These are phyloP conservation scores for Melipona bicolor DNA, from an alignment of 2,888 invertebrate genomes.

Conservation along the genomic window DNA sequence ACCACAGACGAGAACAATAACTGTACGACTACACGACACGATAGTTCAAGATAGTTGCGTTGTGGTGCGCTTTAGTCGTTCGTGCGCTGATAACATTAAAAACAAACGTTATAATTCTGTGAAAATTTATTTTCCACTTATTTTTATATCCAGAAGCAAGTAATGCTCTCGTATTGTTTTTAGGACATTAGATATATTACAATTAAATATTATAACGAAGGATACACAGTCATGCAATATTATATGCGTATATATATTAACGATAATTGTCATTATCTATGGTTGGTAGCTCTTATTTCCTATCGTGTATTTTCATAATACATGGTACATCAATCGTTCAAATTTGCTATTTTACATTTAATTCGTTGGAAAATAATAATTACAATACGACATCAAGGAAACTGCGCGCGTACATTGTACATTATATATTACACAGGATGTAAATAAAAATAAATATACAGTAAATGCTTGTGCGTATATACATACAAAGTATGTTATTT, in stretches of 20 bases:
- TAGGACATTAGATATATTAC: background rate
- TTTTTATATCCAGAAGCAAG: background rate
- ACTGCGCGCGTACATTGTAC: background rate
- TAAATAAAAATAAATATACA: conserved; percentile 12
- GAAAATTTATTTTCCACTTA: background rate
- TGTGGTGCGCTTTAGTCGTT: conserved; percentile 22
- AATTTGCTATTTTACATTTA: conserved; percentile 1
- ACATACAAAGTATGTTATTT: conserved; percentile 3
- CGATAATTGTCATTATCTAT: background rate
- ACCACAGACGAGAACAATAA: conserved; percentile 19
- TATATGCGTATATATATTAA: background rate
- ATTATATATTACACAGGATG: background rate
- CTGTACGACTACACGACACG: background rate
- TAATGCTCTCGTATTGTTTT: background rate
- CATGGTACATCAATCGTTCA: background rate
- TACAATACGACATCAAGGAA: conserved; percentile 5
- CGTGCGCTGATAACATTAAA: conserved; percentile 1
- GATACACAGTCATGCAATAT: background rate
- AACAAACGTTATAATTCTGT: background rate
- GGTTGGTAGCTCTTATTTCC: conserved; percentile 4
- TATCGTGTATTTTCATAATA: background rate
- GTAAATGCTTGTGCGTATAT: background rate
- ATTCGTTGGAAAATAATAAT: conserved; percentile 20
- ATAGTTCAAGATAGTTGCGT: conserved; percentile 23
- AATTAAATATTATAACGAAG: background rate